These are phyloP conservation scores for Sciurus vulgaris DNA, from an alignment of 2,797 vertebrate genomes.

Conservation along the genomic window DNA sequence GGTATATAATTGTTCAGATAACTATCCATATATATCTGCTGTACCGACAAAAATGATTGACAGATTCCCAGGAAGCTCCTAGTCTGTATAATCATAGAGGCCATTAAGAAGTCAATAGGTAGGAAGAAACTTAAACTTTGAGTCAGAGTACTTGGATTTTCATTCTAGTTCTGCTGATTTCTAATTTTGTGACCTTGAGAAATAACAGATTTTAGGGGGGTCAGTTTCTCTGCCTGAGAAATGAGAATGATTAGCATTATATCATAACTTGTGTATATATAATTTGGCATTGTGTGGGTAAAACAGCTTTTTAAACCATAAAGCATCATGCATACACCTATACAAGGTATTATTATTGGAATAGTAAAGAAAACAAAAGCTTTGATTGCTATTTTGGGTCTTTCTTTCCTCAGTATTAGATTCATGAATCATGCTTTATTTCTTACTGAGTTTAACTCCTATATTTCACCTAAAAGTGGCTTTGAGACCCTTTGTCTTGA, in stretches of 20 bases:
- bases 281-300: background rate
- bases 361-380: background rate
- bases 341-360: background rate
- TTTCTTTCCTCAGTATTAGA: background rate
- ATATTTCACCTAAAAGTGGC: background rate
- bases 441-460: background rate
- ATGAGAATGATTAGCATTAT: background rate
- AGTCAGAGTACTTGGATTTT: background rate
- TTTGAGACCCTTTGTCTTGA: background rate
- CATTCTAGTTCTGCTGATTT: background rate
- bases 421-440: background rate
- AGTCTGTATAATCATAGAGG: background rate
- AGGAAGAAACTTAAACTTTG: slow-evolving; percentile 9
- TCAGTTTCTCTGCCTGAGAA: background rate
- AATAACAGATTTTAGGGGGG: background rate
- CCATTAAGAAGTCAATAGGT: background rate
- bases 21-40: background rate
- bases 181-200: slow-evolving; percentile 25
- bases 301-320: background rate
- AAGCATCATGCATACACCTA: background rate
- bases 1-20: background rate
- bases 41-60: background rate
- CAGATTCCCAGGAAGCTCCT: background rate
- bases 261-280: slow-evolving; percentile 5
- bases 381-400: background rate